Evolutionary conservation across 1,140 invertebrate species (phyloP).

Genomic region (Drosophila saltans): DNA sequence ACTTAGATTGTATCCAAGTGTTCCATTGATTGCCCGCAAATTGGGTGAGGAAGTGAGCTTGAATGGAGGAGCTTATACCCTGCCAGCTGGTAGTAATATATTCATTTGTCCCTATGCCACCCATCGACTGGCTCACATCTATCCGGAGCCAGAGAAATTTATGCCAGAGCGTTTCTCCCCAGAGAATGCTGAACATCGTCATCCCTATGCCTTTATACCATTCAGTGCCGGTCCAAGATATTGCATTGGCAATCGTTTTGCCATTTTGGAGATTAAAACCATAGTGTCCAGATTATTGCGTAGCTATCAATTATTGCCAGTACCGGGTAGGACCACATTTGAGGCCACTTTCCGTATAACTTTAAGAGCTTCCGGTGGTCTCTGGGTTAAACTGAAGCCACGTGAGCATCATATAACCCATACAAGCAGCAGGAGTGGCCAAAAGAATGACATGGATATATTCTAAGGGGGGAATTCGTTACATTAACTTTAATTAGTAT

Average conservation of each 20-base stretch:
- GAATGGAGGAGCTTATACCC: conserved; percentile 65
- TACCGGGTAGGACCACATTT: conserved; percentile 84
- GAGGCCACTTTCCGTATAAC: conserved; percentile 84
- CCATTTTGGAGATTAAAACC: conserved; percentile 89
- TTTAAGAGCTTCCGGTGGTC: conserved; percentile 84
- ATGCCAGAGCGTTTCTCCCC: conserved; percentile 89
- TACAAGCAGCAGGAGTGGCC: conserved; percentile 4
- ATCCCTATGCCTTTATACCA: conserved; percentile 88
- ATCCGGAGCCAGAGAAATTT: conserved; percentile 88
- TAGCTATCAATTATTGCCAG: conserved; percentile 84
- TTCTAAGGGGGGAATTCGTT: conserved; percentile 46
- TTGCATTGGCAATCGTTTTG: conserved; percentile 88
- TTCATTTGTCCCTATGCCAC: conserved; percentile 85
- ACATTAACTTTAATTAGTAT: conserved; percentile 77
- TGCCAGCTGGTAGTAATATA: conserved; percentile 83
- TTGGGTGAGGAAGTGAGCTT: conserved; percentile 85
- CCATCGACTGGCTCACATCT: conserved; percentile 87
- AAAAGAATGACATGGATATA: neutral
- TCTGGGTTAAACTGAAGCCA: conserved; percentile 84
- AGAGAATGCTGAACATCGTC: conserved; percentile 84
- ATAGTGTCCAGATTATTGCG: conserved; percentile 87
- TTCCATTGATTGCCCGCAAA: conserved; percentile 86
- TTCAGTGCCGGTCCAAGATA: conserved; percentile 87
- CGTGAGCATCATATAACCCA: conserved; percentile 41
- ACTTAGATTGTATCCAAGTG: conserved; percentile 87